Conservation (phyloP, 2,888 invertebrate species). For the Galerucella pusilla region DNA sequence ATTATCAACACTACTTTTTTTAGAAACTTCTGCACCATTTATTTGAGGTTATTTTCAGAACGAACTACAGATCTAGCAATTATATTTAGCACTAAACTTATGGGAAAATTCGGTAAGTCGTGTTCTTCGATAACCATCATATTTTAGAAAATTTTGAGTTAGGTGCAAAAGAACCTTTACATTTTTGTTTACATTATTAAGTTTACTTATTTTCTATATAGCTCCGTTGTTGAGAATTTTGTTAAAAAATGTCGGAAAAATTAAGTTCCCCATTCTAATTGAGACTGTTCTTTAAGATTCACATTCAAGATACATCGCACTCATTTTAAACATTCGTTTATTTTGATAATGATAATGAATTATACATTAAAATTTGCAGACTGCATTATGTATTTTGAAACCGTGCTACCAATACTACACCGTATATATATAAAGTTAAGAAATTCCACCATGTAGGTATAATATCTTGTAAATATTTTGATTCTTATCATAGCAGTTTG, state of each 20-base stretch:
- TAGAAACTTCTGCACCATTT: conserved; percentile 27
- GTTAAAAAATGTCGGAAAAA: conserved; percentile 34
- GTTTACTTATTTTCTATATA: conserved; percentile 9
- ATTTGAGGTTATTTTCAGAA: conserved; percentile 29
- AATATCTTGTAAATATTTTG: background rate
- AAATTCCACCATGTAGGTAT: background rate
- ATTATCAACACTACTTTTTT: conserved; percentile 21
- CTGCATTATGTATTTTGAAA: no score
- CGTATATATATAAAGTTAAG: background rate
- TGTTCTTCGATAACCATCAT: conserved; percentile 21
- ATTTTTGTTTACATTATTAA: conserved; percentile 17
- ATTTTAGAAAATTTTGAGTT: conserved; percentile 16
- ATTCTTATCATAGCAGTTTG: background rate
- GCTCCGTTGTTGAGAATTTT: conserved; percentile 29
- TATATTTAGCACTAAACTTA: conserved; percentile 14
- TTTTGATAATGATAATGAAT: no score
- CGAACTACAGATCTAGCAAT: conserved; percentile 13
- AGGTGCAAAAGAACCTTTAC: conserved; percentile 33
- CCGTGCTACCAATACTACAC: background rate
- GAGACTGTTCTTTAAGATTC: conserved; percentile 17
- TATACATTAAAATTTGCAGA: no score
- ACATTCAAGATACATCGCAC: conserved; percentile 20
- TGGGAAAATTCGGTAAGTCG: conserved; percentile 20
- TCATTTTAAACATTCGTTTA: conserved; percentile 15
- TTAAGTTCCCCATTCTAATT: conserved; percentile 20